Conservation (phyloP, 2,113 vertebrate genomes). For the Carollia perspicillata region DNA sequence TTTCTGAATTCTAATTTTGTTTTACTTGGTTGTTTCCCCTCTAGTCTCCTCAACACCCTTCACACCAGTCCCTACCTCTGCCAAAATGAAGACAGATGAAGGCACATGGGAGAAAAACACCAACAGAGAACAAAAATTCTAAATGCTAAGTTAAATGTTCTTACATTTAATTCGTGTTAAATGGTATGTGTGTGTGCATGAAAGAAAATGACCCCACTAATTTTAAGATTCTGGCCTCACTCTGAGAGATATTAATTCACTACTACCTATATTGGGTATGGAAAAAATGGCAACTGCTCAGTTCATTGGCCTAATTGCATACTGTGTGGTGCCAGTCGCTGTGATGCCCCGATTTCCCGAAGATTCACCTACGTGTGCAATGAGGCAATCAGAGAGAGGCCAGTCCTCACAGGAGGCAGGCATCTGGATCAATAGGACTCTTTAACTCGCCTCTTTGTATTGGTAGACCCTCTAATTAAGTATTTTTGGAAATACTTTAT, state of each 20-base stretch:
- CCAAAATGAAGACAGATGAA: neutral
- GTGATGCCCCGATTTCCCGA: neutral
- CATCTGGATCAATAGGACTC: neutral
- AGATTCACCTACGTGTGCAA: neutral
- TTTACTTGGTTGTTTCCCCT: neutral
- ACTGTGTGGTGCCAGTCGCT: neutral
- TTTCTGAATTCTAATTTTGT: conserved; percentile 14
- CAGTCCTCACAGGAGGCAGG: neutral
- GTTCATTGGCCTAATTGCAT: neutral
- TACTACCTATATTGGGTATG: neutral
- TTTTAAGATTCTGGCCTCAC: neutral
- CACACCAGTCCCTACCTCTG: neutral
- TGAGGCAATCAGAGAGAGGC: neutral
- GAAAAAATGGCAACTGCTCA: neutral
- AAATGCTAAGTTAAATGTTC: neutral
- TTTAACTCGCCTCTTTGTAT: conserved; percentile 15
- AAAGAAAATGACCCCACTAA: neutral
- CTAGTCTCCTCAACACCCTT: neutral
- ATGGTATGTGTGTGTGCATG: neutral
- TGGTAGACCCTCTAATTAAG: neutral
- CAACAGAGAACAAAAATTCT: neutral
- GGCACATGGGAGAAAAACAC: neutral
- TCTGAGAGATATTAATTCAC: neutral
- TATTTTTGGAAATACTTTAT: conserved; percentile 58
- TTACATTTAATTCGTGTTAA: neutral